Percentiles rank a stretch among this genome's conserved stretches.
Conservation (phyloP, 2,888 invertebrate species). For the Chrysolina oricalcia region DNA sequence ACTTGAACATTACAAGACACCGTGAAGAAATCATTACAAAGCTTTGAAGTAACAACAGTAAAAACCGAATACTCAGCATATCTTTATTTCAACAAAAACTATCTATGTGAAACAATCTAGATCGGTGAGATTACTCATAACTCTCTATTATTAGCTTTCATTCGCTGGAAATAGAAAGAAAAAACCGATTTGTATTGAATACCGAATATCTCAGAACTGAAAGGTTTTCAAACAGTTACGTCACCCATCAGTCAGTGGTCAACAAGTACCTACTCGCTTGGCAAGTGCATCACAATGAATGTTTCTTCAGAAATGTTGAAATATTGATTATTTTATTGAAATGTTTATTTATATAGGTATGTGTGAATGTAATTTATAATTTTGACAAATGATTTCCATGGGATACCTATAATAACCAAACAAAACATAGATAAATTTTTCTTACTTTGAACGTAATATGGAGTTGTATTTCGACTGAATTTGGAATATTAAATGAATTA, state of each 20-base stretch:
- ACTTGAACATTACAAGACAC: slow-evolving; percentile 24
- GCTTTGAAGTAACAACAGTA: slow-evolving; percentile 28
- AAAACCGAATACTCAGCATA: slow-evolving; percentile 32
- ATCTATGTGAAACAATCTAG: slow-evolving; percentile 23
- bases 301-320: background rate
- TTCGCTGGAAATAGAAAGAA: slow-evolving; percentile 21
- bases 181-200: slow-evolving; percentile 38
- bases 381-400: no score
- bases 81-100: slow-evolving; percentile 27
- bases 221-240: slow-evolving; percentile 25
- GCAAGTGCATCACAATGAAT: background rate
- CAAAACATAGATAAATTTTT: no score
- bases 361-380: no score
- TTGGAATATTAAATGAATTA: no score
- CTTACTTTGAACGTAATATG: no score
- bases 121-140: slow-evolving; percentile 38
- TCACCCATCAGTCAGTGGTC: slow-evolving; percentile 25
- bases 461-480: no score
- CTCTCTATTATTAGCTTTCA: slow-evolving; percentile 41
- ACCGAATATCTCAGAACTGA: slow-evolving; percentile 30
- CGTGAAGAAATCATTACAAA: slow-evolving; percentile 28
- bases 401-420: no score
- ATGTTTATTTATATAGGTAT: no score
- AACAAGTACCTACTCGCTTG: background rate
- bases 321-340: no score